Conservation (phyloP, 2,888 invertebrate species). For the Drosophila merina region DNA sequence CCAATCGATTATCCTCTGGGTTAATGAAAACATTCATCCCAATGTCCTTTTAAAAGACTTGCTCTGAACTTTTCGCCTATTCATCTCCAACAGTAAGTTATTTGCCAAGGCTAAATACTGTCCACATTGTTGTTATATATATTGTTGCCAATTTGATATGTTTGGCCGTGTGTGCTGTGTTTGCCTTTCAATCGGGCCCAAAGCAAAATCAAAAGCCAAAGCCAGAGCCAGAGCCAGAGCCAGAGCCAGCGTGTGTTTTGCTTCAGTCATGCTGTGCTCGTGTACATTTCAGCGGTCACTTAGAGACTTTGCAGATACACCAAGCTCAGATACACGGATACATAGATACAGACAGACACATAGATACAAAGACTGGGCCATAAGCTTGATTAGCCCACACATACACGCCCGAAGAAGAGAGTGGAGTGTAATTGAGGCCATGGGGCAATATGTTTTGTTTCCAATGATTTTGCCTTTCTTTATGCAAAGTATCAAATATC, state of each 20-base stretch:
- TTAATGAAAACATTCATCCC: slow-evolving; percentile 36
- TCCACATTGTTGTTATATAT: slow-evolving; percentile 41
- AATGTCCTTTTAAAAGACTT: not conserved
- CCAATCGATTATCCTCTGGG: not conserved
- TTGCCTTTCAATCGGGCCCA: slow-evolving; percentile 39
- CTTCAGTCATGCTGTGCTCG: slow-evolving; percentile 60
- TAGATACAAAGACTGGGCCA: slow-evolving; percentile 24
- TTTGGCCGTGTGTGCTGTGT: slow-evolving; percentile 21
- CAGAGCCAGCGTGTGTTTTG: slow-evolving; percentile 29
- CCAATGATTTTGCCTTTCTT: slow-evolving; percentile 80
- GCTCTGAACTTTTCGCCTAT: slow-evolving; percentile 26
- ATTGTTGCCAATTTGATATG: slow-evolving; percentile 42
- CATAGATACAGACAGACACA: slow-evolving; percentile 41
- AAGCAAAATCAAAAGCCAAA: slow-evolving; percentile 15
- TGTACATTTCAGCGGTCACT: slow-evolving; percentile 79
- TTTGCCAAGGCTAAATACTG: slow-evolving; percentile 49
- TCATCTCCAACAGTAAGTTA: slow-evolving; percentile 31
- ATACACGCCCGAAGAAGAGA: slow-evolving; percentile 39
- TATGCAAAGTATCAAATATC: slow-evolving; percentile 81
- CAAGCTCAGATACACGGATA: slow-evolving; percentile 38
- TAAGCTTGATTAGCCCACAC: slow-evolving; percentile 72
- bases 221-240: slow-evolving; percentile 3
- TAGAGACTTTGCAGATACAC: slow-evolving; percentile 48
- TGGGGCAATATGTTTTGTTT: slow-evolving; percentile 80
- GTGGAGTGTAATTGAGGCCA: slow-evolving; percentile 78